Evolutionary conservation across 2,797 vertebrate genomes (phyloP).

Genomic region (Sitta carolinensis): DNA sequence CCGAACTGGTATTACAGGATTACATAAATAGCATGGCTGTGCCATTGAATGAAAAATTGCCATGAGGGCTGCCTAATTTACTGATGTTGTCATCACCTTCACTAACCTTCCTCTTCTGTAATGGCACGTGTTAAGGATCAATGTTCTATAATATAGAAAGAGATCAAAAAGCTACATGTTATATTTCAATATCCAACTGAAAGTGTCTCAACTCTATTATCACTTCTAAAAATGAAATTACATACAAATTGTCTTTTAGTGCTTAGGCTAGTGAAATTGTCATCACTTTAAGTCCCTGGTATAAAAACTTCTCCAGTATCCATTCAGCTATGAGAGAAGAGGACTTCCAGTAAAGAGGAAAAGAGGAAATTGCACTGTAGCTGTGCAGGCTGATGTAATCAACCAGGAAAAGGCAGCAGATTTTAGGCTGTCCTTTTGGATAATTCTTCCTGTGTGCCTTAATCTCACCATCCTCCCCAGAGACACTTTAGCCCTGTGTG

Average conservation of each 20-base stretch:
- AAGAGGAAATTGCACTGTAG: background rate
- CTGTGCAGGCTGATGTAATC: background rate
- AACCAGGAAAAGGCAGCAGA: background rate
- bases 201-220: constrained; percentile 38
- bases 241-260: constrained; percentile 34
- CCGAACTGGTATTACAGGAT: background rate
- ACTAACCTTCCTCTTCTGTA: constrained; percentile 41
- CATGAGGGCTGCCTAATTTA: constrained; percentile 4
- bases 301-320: constrained; percentile 1
- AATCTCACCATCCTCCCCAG: constrained; percentile 29
- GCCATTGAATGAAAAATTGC: background rate
- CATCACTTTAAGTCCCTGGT: background rate
- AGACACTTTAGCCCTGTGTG: background rate
- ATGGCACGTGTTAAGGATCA: constrained; percentile 35
- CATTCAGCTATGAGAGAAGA: background rate
- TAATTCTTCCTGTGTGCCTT: constrained; percentile 27
- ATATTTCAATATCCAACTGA: background rate
- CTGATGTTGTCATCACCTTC: constrained; percentile 22
- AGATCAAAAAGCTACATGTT: constrained; percentile 44
- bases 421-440: constrained; percentile 22
- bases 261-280: constrained; percentile 18
- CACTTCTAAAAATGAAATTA: constrained; percentile 47
- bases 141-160: constrained; percentile 13
- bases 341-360: background rate
- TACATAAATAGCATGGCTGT: background rate